These are phyloP conservation scores for Pristis pectinata DNA, from an alignment of 2,797 vertebrate species.

Conservation along the genomic window DNA sequence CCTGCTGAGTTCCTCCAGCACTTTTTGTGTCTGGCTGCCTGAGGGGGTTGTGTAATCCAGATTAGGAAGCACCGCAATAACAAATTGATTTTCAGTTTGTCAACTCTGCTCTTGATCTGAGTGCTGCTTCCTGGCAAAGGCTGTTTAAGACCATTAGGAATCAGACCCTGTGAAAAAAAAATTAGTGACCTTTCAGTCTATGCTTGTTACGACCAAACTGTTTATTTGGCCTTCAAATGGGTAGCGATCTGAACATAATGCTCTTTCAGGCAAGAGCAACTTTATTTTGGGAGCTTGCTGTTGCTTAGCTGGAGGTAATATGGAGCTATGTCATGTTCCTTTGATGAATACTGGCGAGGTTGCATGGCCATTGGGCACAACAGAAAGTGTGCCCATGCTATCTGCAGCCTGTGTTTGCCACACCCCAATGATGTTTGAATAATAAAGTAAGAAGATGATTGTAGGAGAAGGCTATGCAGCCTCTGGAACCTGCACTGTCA, in stretches of 20 bases:
- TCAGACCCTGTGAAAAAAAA: background rate
- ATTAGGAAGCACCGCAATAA: too few relatives aligned
- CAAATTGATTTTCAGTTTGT: too few relatives aligned
- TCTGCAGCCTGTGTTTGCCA: background rate
- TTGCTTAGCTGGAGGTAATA: background rate
- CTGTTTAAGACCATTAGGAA: background rate
- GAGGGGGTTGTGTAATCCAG: too few relatives aligned
- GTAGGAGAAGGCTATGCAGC: background rate
- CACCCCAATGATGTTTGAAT: background rate
- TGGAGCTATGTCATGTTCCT: background rate
- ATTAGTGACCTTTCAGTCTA: background rate
- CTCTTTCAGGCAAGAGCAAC: background rate
- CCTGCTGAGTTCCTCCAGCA: too few relatives aligned
- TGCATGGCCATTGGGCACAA: background rate
- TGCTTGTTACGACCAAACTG: background rate
- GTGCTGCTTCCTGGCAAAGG: background rate
- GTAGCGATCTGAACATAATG: background rate
- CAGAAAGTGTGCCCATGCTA: background rate
- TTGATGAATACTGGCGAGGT: background rate
- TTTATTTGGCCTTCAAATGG: background rate
- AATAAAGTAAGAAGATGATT: background rate
- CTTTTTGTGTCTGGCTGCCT: too few relatives aligned
- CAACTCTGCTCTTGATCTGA: background rate
- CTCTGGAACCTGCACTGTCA: background rate
- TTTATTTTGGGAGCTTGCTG: background rate